Conservation (phyloP, 2,888 invertebrate genomes). For the Megaustenia siamemsis region DNA sequence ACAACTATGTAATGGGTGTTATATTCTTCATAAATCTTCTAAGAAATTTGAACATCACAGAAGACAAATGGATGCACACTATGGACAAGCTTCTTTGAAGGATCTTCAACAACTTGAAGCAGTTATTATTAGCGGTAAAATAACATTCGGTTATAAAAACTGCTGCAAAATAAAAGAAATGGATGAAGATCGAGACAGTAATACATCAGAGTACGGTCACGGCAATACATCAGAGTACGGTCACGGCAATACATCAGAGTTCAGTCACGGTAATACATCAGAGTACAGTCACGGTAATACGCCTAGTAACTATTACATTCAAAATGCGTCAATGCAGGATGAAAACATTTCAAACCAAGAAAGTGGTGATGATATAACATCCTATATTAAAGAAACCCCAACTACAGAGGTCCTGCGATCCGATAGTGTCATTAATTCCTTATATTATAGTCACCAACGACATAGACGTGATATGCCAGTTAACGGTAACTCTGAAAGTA, state of each 20-base stretch:
- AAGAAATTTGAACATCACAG: background rate
- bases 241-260: background rate
- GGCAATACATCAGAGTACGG: background rate
- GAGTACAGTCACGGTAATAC: background rate
- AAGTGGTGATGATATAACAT: constrained; percentile 3
- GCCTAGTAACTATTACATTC: background rate
- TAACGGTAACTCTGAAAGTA: too few species aligned
- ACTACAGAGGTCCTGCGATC: background rate
- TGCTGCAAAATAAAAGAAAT: background rate
- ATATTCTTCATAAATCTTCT: background rate
- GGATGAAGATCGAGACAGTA: too few species aligned
- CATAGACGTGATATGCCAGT: too few species aligned
- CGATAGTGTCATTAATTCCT: background rate
- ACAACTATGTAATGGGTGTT: background rate
- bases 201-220: background rate
- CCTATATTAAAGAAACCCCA: background rate
- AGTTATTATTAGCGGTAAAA: background rate
- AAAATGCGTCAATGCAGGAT: background rate
- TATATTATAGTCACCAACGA: background rate
- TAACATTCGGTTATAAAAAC: background rate
- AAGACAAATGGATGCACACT: too few species aligned
- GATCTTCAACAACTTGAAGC: background rate
- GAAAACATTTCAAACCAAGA: background rate
- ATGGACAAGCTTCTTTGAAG: background rate
- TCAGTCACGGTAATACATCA: background rate